phyloP scores from a whole-genome alignment of 2,113 vertebrate genomes.

The Stomatorhinus ivindoensis region DNA sequence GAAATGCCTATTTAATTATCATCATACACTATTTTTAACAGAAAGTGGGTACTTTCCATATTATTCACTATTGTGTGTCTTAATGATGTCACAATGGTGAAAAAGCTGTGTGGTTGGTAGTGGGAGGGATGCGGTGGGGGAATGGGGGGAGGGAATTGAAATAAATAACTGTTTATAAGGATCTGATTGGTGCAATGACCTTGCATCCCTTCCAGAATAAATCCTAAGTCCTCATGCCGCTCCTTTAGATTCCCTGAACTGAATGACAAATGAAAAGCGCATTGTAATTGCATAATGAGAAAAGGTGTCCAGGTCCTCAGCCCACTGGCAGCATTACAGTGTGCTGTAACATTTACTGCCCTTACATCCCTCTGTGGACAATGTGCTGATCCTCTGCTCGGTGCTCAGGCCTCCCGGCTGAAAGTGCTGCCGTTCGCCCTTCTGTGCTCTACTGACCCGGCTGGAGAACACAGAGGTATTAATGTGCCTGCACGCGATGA shows the following conservation, averaged over 20 bases:
- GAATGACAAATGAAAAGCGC: constrained; percentile 35
- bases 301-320: constrained; percentile 20
- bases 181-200: constrained; percentile 43
- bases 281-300: constrained; percentile 20
- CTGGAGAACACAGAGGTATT: neutral
- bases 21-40: neutral
- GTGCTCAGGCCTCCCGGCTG: neutral
- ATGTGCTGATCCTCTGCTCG: neutral
- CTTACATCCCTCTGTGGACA: constrained; percentile 16
- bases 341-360: constrained; percentile 26
- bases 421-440: neutral
- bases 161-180: neutral
- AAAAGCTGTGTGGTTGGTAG: neutral
- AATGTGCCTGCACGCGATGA: neutral
- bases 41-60: neutral
- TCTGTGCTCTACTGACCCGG: neutral
- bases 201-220: constrained; percentile 36
- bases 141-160: constrained; percentile 20
- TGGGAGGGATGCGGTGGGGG: constrained; percentile 9
- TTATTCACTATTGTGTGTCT: neutral
- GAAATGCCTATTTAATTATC: constrained; percentile 1
- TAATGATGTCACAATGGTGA: neutral
- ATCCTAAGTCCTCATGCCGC: constrained; percentile 12
- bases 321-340: constrained; percentile 13
- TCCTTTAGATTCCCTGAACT: neutral